A percentile compares a stretch with the other conserved stretches of the same genome.
These are phyloP conservation scores for Artemia franciscana DNA, from an alignment of 1,140 invertebrate genomes.

Conservation along the genomic window DNA sequence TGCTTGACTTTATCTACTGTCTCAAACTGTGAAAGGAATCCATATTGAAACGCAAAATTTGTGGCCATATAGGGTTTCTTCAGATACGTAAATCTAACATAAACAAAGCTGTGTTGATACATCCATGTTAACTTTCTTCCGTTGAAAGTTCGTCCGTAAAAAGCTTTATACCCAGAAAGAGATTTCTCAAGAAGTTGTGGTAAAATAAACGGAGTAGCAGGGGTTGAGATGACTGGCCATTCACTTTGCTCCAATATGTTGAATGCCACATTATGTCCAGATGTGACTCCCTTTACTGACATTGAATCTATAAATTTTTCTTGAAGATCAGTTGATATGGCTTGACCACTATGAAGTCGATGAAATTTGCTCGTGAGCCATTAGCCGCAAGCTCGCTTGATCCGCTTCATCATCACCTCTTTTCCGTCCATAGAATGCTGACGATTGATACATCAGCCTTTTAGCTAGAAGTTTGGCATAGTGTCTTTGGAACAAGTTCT, in stretches of 20 bases:
- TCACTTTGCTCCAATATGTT: slow-evolving; percentile 62
- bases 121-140: slow-evolving; percentile 94
- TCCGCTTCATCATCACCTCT: slow-evolving; percentile 91
- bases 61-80: slow-evolving; percentile 66
- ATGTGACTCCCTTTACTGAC: slow-evolving; percentile 36
- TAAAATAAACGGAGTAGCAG: slow-evolving; percentile 53
- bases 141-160: slow-evolving; percentile 77
- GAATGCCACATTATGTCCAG: slow-evolving; percentile 56
- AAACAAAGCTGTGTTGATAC: slow-evolving; percentile 63
- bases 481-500: slow-evolving; percentile 94
- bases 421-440: slow-evolving; percentile 91
- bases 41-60: slow-evolving; percentile 88
- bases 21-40: slow-evolving; percentile 69
- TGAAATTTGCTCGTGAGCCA: slow-evolving; percentile 96
- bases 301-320: slow-evolving; percentile 58
- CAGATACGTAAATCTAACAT: slow-evolving; percentile 47
- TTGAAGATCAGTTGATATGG: slow-evolving; percentile 72
- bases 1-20: slow-evolving; percentile 39
- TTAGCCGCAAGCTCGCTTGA: slow-evolving; percentile 91
- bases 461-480: slow-evolving; percentile 74
- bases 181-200: slow-evolving; percentile 59
- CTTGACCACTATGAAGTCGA: slow-evolving; percentile 95
- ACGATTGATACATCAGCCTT: slow-evolving; percentile 73
- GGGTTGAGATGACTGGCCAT: slow-evolving; percentile 72
- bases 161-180: slow-evolving; percentile 58